These are phyloP conservation scores for Orthonyx spaldingii DNA, from an alignment of 2,113 vertebrate genomes.

Conservation along the genomic window DNA sequence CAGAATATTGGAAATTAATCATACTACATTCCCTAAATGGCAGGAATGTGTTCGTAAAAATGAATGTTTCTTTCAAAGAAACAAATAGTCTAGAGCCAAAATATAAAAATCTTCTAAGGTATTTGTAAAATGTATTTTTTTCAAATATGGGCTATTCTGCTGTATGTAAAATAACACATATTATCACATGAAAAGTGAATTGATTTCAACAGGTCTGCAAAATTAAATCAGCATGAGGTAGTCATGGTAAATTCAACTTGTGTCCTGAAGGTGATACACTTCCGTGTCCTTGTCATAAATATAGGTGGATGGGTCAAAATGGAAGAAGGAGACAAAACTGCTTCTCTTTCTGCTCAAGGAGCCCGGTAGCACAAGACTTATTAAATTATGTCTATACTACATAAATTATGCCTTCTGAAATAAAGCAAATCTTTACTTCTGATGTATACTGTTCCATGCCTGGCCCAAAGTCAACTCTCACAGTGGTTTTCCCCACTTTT, in stretches of 20 bases:
- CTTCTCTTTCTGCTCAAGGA: neutral
- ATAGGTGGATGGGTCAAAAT: neutral
- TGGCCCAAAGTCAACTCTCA: neutral
- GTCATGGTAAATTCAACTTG: neutral
- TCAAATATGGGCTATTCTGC: neutral
- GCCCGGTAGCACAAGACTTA: neutral
- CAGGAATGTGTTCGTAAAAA: neutral
- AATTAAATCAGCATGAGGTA: neutral
- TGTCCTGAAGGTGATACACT: neutral
- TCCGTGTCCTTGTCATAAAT: neutral
- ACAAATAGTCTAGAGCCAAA: neutral
- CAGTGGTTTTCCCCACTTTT: accelerated
- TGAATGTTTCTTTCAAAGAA: neutral
- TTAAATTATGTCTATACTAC: neutral
- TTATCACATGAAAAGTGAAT: neutral
- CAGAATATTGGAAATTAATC: neutral
- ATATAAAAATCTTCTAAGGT: neutral
- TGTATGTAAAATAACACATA: neutral
- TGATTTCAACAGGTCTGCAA: neutral
- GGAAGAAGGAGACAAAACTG: neutral
- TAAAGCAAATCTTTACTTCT: neutral
- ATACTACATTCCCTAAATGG: neutral
- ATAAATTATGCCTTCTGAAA: neutral
- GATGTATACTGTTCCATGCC: neutral
- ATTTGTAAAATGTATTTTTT: neutral